Evolutionary conservation across 1,140 invertebrate species (phyloP), one percentile per base, ranked within the genome.

Genomic region (Pseudomyrmex dendroicus): DNA sequence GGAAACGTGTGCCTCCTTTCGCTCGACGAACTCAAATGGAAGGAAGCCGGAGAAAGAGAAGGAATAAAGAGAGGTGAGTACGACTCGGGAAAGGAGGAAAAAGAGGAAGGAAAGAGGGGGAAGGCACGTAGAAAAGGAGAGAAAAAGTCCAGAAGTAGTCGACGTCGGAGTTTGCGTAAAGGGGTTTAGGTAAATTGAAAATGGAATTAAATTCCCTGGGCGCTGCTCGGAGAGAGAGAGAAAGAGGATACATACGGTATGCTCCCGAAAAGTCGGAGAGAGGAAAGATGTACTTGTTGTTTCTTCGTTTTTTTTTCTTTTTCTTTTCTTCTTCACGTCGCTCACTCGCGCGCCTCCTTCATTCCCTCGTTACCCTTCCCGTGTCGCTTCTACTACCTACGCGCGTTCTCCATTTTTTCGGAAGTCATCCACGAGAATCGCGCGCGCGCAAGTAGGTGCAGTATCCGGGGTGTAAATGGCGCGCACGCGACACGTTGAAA

Each of bases 111-210:
- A 17, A 9, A 25, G 25, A 44, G 44, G 17, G 17, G 56, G 12
- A 46, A 35, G 57, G 76, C 73, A 54, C 61, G 61, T 77, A 73
- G 62, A 67, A 80, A 83, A 86, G 64, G 50, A 70, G 35, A 66
- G 68, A 59, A 76, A 84, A 86, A 77, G 86, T 82, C 73, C 66
- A 82, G 74, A 82, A 86, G 74, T 78, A 73, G 80, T 89, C 59
- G 78, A 89, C 82, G 82, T 86, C 73, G 70, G 73, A 90, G 89
- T 89, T 91, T 84, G 83, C 83, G 84, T 88, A 87, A 91, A 87
- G 86, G 78, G 88, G 88, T 86, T 91, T 91, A 91, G 87, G 89
- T 83, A 87, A 92, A 92, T 90, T 91, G 91, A 92, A 92, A 91
- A 91, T 91, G 86, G 87, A 91, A 92, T 92, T 92, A 91, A 91